phyloP scores from a whole-genome alignment of 2,797 vertebrate species.

The Tenualosa ilisha region DNA sequence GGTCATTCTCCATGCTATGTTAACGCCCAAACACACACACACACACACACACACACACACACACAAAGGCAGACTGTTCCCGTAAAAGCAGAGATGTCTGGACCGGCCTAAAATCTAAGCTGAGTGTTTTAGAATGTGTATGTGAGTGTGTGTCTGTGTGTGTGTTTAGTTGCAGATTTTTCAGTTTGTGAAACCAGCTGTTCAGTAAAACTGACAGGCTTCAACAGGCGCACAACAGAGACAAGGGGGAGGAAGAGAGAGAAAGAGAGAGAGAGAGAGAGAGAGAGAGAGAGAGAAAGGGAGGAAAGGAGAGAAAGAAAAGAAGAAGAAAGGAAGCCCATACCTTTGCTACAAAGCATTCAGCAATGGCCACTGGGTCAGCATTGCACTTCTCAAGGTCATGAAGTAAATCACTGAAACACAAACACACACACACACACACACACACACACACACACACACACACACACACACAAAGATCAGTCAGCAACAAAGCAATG shows the following conservation, averaged over 20 bases:
- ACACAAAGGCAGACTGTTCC: background rate
- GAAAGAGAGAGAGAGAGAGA: constrained; percentile 24
- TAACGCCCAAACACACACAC: constrained; percentile 20
- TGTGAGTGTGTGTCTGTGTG: background rate
- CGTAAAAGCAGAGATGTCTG: background rate
- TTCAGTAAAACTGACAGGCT: constrained; percentile 53
- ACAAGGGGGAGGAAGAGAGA: constrained; percentile 31
- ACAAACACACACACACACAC: constrained; percentile 52
- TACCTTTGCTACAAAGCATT: constrained; percentile 99
- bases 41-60: background rate
- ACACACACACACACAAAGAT: constrained; percentile 31
- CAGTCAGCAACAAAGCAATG: constrained; percentile 5
- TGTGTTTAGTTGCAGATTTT: background rate
- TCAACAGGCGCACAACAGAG: background rate
- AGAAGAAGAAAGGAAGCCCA: constrained; percentile 47
- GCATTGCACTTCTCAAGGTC: constrained; percentile 94
- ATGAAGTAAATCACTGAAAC: constrained; percentile 87
- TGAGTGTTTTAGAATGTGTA: background rate
- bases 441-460: constrained; percentile 28
- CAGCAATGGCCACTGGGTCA: constrained; percentile 94
- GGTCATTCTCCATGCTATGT: no score
- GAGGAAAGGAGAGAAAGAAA: background rate
- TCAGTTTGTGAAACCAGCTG: constrained; percentile 29
- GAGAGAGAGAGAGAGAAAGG: constrained; percentile 22
- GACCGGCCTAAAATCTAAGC: background rate